phyloP scores from a whole-genome alignment of 23 tunicate species.

The Oikopleura albicans region DNA sequence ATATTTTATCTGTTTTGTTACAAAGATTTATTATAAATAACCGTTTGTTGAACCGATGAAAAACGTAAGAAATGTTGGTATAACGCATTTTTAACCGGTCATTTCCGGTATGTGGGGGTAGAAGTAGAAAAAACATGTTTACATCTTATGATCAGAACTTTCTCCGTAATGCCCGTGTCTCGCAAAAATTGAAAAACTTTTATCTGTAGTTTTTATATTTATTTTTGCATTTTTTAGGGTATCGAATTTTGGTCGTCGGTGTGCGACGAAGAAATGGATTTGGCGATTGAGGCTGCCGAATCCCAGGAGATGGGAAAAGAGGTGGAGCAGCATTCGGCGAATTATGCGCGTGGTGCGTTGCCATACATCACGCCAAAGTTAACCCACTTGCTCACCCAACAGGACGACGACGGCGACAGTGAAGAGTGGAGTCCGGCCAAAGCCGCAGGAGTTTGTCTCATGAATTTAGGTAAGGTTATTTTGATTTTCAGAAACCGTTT shows the following conservation, averaged over 20 bases:
- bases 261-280: conserved; percentile 81
- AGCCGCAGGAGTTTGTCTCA: conserved; percentile 90
- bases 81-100: too few relatives aligned
- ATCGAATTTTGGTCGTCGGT: conserved; percentile 93
- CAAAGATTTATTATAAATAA: too few relatives aligned
- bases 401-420: conserved; percentile 81
- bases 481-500: neutral
- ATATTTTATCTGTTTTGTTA: too few relatives aligned
- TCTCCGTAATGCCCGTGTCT: too few relatives aligned
- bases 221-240: conserved; percentile 22
- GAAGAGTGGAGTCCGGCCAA: conserved; percentile 98
- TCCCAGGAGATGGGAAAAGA: conserved; percentile 61
- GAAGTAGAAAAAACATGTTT: too few relatives aligned
- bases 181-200: too few relatives aligned
- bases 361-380: conserved; percentile 58
- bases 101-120: neutral
- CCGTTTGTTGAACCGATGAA: too few relatives aligned
- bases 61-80: too few relatives aligned
- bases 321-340: conserved; percentile 42
- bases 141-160: too few relatives aligned
- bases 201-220: neutral
- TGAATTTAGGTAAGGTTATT: conserved; percentile 18
- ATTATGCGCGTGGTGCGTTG: conserved; percentile 86
- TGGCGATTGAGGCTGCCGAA: conserved; percentile 61
- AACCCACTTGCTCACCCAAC: conserved; percentile 39